These are phyloP conservation scores for Acleris holmiana DNA, from an alignment of 2,888 invertebrate genomes.

Conservation along the genomic window DNA sequence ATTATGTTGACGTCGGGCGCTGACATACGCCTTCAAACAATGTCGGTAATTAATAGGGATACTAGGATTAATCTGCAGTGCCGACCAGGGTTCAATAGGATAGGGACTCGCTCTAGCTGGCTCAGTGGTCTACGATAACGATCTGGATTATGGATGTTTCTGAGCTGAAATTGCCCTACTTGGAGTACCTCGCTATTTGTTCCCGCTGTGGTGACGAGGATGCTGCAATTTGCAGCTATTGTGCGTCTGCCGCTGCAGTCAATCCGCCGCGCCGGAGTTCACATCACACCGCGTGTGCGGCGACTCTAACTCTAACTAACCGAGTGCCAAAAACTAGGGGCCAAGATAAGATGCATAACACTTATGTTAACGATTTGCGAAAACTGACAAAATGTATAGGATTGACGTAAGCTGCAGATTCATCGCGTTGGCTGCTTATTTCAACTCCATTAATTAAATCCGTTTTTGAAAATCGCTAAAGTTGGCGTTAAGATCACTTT, in stretches of 20 bases:
- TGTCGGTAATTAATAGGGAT: constrained; percentile 6
- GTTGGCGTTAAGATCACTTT: no score
- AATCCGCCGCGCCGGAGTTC: not conserved
- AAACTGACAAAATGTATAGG: no score
- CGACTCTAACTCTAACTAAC: no score
- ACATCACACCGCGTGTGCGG: not conserved
- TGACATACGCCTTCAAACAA: constrained; percentile 11
- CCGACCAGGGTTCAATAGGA: not conserved
- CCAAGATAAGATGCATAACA: no score
- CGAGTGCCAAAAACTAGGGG: no score
- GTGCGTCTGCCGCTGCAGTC: not conserved
- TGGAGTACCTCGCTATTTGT: constrained; percentile 6
- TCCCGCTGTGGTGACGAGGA: not conserved
- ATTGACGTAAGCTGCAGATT: no score
- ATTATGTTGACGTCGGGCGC: not conserved
- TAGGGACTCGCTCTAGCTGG: no score
- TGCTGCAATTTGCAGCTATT: constrained; percentile 20
- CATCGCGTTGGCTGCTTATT: no score
- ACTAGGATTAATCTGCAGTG: not conserved
- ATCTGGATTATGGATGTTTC: not conserved
- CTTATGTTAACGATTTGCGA: no score
- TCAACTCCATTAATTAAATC: no score
- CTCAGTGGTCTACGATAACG: not conserved
- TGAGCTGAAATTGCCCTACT: constrained; percentile 16
- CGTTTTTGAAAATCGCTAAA: no score